Base-by-base conservation (phyloP, 2,113 vertebrate genomes). In the Morone chrysops region DNA sequence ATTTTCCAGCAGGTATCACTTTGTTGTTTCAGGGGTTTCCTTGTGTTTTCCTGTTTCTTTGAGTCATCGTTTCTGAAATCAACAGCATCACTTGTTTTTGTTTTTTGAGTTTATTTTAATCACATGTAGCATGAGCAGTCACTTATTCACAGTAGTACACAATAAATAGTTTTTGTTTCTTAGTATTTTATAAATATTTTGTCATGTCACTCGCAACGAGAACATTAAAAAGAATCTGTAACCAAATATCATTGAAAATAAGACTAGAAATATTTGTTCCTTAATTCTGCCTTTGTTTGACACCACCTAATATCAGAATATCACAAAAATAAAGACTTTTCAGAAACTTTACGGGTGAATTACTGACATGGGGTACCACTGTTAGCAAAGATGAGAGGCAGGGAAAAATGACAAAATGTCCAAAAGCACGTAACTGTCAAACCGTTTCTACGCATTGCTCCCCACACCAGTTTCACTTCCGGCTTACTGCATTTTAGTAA, bases 391-490 rank as follows among this genome's bases (percentile, higher is more conserved):
- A 25, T 57, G 59, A 51, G 17, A 70, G 47, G 2, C 22, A 53
- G 2, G 17, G 31, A 70, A 25, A 54, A 70, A 45, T 56, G 12
- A 0, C 9, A 69, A 83, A 81, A 83, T 79, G 31, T 76, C 72
- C 63, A 53, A 54, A 74, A 75, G 11, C 11, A 45, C 0, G 4
- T 45, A 78, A 78, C 48, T 59, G 50, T 82, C 38, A 78, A 56
- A 80, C 76, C 0, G 36, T 81, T 84, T 79, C 65, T 76, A 48
- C 51, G 48, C 71, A 25, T 38, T 17, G 6, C 60, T 68, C 5
- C 62, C 73, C 77, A 68, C 68, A 38, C 41, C 2, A 75, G 84
- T 93, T 92, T 92, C 90, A 83, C 57, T 91, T 93, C 81, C 25
- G 41, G 69, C 62, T 43, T 18, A 13, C 3, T n/a, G 18, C 25